A percentile compares a stretch with the other conserved stretches of the same genome.
These are phyloP conservation scores for Hypotaenidia okinawae DNA, from an alignment of 2,797 vertebrate genomes.

Conservation along the genomic window DNA sequence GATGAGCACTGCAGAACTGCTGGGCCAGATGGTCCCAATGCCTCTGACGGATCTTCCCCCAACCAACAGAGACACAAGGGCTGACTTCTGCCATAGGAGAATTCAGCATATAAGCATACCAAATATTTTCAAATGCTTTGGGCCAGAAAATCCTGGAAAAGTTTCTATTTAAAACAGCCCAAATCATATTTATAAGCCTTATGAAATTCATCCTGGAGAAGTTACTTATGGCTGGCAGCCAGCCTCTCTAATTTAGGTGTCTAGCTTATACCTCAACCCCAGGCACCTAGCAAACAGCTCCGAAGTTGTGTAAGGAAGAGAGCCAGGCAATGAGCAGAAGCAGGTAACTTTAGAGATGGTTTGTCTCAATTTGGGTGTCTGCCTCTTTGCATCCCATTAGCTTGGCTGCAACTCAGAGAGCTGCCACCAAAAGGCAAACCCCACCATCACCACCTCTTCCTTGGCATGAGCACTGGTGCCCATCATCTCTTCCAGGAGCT, in stretches of 20 bases:
- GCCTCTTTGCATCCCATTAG: background rate
- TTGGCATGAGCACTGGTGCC: background rate
- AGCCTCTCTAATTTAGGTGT: slow-evolving; percentile 4
- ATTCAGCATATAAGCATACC: slow-evolving; percentile 25
- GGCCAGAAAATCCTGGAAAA: background rate
- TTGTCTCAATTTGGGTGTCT: background rate
- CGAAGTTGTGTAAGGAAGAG: background rate
- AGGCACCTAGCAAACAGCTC: accelerated
- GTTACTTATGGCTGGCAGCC: background rate
- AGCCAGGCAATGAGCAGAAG: background rate
- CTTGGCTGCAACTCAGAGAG: accelerated
- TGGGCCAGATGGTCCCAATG: background rate
- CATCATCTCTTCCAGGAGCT: background rate
- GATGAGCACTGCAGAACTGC: background rate
- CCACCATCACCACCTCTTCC: background rate
- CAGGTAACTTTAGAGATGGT: background rate
- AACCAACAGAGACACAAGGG: background rate
- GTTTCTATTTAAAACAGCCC: slow-evolving; percentile 57
- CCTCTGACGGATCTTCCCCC: slow-evolving; percentile 27
- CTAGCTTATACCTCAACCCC: background rate
- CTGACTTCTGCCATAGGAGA: slow-evolving; percentile 3
- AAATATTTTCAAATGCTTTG: slow-evolving; percentile 47
- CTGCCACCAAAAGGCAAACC: background rate
- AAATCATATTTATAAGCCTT: slow-evolving; percentile 51
- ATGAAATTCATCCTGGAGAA: slow-evolving; percentile 49